These are phyloP conservation scores for Haliclona indistincta DNA, from an alignment of 37 sponge, comb jelly and placozoan species.

Conservation along the genomic window DNA sequence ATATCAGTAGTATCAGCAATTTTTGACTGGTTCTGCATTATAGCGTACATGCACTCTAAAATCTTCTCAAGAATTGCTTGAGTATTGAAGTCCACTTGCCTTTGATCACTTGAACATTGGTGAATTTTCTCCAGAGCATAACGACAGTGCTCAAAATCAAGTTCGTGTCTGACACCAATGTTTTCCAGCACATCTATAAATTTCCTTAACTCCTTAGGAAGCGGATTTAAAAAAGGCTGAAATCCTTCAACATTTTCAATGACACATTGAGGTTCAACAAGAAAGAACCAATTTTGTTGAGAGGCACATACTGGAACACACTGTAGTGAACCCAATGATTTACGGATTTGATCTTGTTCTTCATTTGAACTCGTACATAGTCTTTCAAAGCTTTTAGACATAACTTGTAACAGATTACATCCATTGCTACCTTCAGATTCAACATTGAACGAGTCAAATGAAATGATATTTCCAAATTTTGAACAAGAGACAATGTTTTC, in stretches of 20 bases:
- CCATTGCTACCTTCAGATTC: background rate
- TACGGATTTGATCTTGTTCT: background rate
- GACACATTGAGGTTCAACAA: slow-evolving; percentile 46
- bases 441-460: slow-evolving; percentile 21
- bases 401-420: background rate
- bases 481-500: background rate
- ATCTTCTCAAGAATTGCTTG: background rate
- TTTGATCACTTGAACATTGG: background rate
- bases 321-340: background rate
- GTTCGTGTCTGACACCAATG: background rate
- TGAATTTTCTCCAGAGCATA: slow-evolving; percentile 20
- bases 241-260: background rate
- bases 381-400: slow-evolving; percentile 12
- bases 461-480: background rate
- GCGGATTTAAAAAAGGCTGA: slow-evolving; percentile 38
- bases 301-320: slow-evolving; percentile 31
- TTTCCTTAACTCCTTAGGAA: slow-evolving; percentile 8
- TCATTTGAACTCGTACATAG: background rate
- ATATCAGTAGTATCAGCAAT: background rate
- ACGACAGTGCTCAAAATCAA: slow-evolving; percentile 18
- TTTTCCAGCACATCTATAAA: background rate
- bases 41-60: background rate
- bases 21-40: background rate
- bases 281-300: background rate
- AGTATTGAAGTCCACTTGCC: slow-evolving; percentile 43